phyloP scores from a whole-genome alignment of 2,113 vertebrate species.

The Prunella fulvescens region DNA sequence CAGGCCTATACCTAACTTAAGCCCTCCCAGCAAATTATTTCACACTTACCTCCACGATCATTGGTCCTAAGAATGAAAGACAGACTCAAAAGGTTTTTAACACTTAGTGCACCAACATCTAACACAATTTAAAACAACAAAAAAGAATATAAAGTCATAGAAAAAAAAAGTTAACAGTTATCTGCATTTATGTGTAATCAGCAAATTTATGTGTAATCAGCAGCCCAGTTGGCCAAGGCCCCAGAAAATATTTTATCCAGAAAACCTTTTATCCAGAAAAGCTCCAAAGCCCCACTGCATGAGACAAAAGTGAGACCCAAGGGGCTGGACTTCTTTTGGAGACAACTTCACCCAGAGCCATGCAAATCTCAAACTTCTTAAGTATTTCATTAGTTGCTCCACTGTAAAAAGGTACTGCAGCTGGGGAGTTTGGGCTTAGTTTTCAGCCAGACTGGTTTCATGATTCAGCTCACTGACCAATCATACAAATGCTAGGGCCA shows the following conservation, averaged over 20 bases:
- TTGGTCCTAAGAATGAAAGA: background rate
- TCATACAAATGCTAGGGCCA: background rate
- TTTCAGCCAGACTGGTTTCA: background rate
- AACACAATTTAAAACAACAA: background rate
- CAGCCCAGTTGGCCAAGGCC: background rate
- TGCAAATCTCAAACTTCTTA: background rate
- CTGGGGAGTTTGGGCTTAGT: background rate
- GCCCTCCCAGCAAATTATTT: background rate
- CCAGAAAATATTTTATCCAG: background rate
- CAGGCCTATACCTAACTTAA: background rate
- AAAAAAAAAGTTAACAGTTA: background rate
- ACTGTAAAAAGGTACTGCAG: background rate
- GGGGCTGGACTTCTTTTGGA: background rate
- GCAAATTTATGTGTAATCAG: background rate
- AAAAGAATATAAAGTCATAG: background rate
- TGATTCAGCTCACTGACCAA: background rate
- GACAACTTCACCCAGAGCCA: background rate
- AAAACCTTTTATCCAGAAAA: background rate
- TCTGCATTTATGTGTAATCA: background rate
- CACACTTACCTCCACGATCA: background rate
- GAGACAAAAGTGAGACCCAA: background rate
- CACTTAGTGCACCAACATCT: background rate
- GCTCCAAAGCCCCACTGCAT: background rate
- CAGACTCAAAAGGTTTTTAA: background rate
- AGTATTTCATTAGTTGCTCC: background rate